Evolutionary conservation across 2,113 vertebrate genomes (phyloP).

Genomic region (Nansenia antarctica): DNA sequence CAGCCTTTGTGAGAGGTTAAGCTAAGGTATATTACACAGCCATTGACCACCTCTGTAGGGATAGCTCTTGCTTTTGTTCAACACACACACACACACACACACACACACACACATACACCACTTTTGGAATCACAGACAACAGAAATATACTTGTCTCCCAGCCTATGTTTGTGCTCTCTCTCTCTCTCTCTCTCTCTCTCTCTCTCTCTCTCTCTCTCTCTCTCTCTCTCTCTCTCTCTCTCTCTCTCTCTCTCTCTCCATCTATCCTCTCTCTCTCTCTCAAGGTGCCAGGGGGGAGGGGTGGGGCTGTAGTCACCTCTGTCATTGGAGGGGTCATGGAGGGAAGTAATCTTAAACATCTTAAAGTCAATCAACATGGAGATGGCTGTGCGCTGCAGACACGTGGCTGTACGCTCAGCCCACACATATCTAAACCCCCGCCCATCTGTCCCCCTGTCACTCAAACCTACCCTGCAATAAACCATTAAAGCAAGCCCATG

Average conservation of each 20-base stretch:
- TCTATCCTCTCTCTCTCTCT: not conserved
- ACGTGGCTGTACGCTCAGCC: constrained; percentile 13
- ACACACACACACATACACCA: no score
- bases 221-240: no score
- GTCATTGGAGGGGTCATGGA: constrained; percentile 26
- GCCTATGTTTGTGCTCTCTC: no score
- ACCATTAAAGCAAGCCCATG: constrained; percentile 41
- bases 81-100: no score
- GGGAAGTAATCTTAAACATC: no score
- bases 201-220: no score
- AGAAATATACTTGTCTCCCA: no score
- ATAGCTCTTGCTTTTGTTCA: no score
- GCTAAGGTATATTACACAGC: not conserved
- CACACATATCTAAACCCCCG: not conserved
- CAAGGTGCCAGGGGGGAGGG: not conserved
- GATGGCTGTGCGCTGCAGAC: constrained; percentile 4
- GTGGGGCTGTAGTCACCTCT: constrained; percentile 16
- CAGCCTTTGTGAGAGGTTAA: not conserved
- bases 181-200: no score
- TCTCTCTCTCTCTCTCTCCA: not conserved
- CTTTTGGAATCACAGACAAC: no score
- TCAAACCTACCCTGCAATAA: constrained; percentile 45
- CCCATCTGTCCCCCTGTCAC: constrained; percentile 26
- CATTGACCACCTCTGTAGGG: not conserved
- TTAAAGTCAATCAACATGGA: constrained; percentile 48